Evolutionary conservation across 2,888 invertebrate genomes (phyloP).

Genomic region (Encarsia formosa): DNA sequence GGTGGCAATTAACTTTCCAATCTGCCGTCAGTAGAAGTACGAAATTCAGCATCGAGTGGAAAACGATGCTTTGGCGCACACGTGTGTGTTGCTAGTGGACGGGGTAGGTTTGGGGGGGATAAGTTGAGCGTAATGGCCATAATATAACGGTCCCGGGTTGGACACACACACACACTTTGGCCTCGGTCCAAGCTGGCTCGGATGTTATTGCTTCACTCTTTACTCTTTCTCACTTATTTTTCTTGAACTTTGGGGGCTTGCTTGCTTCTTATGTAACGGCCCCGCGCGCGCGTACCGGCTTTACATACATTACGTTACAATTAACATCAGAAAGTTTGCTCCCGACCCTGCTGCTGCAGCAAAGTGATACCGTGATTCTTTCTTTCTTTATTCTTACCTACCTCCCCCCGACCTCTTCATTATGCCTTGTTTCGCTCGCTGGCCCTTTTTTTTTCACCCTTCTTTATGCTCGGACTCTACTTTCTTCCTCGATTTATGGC

Average conservation of each 20-base stretch:
- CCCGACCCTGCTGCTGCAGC: too few relatives aligned
- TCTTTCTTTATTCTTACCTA: conserved; percentile 28
- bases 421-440: conserved; percentile 1
- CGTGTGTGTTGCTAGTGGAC: too few relatives aligned
- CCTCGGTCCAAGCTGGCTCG: conserved; percentile 40
- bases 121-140: conserved; percentile 42
- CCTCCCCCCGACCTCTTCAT: conserved; percentile 10
- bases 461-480: conserved; percentile 1
- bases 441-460: conserved; percentile 1
- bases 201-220: conserved; percentile 38
- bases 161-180: conserved; percentile 36
- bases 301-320: conserved; percentile 40
- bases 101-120: too few relatives aligned
- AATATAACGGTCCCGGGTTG: conserved; percentile 34
- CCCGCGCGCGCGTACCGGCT: conserved; percentile 27
- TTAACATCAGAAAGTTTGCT: conserved; percentile 38
- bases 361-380: too few relatives aligned
- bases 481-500: conserved; percentile 29
- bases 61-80: too few relatives aligned
- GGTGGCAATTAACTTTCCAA: conserved; percentile 21
- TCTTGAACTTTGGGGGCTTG: not conserved
- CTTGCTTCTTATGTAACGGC: not conserved
- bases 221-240: conserved; percentile 1
- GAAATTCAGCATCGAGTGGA: too few relatives aligned
- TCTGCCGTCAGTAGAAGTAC: conserved; percentile 4